Evolutionary conservation across 2,113 vertebrate genomes (phyloP), one percentile per base, ranked within the genome.

Genomic region (Phalacrocorax aristotelis): DNA sequence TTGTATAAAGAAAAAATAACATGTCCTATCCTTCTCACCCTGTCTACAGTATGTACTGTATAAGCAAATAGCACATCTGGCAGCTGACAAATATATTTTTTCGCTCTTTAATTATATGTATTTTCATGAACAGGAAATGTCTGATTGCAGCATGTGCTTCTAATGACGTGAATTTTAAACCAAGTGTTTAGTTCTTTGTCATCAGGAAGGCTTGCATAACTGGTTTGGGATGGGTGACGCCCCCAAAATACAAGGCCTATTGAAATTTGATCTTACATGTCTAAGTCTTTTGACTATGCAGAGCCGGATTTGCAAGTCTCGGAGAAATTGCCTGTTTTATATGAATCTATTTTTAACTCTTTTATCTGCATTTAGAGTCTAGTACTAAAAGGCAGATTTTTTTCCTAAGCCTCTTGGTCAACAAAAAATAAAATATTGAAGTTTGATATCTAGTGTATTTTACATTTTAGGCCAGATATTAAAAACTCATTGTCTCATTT

Each of bases 41-140:
- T 74, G 40, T 57, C 74, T 87, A 15, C 18, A 36, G 30, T 51
- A 61, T 48, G 14, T 30, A 95, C 75, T 85, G 36, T 77, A 87
- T 91, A 87, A 95, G 93, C 77, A 97, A 95, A 65, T 62, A 80
- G 42, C 89, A 96, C 95, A 97, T 96, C 96, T 97, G 97, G 89
- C 89, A 97, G 93, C 78, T 96, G 96, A 78, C 70, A 94, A 86
- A 87, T 89, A 96, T 60, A 34, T 78, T 87, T 94, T 88, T 91
- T 87, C 76, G 55, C 29, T 77, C 71, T 92, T 77, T 91, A 97
- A 95, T 97, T 92, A 97, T 82, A 94, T 66, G n/a, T 83, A 65
- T 95, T 95, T 92, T 94, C 49, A 83, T 65, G 66, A 90, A 95
- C 70, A 91, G 95, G 89, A 97, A 96, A 84, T 69, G 83, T 94